phyloP scores from a whole-genome alignment of 2,888 invertebrate genomes.

The Eristalis intricaria region DNA sequence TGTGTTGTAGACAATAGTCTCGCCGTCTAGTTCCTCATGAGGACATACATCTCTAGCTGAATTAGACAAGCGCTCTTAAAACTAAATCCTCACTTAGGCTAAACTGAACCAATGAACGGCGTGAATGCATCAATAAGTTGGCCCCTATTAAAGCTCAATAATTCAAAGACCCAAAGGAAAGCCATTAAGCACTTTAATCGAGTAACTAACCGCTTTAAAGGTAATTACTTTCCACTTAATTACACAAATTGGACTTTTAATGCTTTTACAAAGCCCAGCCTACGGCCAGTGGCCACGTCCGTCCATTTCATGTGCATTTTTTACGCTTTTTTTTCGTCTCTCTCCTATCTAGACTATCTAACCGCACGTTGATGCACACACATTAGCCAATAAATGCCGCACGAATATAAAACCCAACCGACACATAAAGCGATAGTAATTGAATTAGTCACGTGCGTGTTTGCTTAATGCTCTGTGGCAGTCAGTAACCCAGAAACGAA shows the following conservation, averaged over 20 bases:
- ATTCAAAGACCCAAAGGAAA: background rate
- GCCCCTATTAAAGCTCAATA: background rate
- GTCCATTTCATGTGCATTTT: background rate
- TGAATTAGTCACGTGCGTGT: conserved; percentile 69
- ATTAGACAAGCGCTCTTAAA: background rate
- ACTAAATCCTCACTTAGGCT: background rate
- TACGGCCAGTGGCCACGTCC: background rate
- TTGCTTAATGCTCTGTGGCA: conserved; percentile 65
- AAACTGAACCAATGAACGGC: background rate
- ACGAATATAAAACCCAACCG: conserved; percentile 61
- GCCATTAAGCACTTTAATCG: background rate
- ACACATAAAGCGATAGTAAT: conserved; percentile 43
- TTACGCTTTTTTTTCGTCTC: background rate
- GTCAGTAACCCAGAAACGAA: conserved; percentile 31
- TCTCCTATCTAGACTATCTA: background rate
- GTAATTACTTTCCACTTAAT: conserved; percentile 59
- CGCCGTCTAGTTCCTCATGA: background rate
- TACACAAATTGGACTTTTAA: conserved; percentile 50
- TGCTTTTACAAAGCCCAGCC: background rate
- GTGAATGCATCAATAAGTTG: background rate
- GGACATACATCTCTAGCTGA: background rate
- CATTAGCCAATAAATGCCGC: conserved; percentile 64
- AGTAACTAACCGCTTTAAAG: conserved; percentile 32
- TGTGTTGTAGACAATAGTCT: background rate
- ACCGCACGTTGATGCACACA: conserved; percentile 64